These are phyloP conservation scores for Sarcophaga bullata DNA, from an alignment of 1,140 invertebrate genomes.

Conservation along the genomic window DNA sequence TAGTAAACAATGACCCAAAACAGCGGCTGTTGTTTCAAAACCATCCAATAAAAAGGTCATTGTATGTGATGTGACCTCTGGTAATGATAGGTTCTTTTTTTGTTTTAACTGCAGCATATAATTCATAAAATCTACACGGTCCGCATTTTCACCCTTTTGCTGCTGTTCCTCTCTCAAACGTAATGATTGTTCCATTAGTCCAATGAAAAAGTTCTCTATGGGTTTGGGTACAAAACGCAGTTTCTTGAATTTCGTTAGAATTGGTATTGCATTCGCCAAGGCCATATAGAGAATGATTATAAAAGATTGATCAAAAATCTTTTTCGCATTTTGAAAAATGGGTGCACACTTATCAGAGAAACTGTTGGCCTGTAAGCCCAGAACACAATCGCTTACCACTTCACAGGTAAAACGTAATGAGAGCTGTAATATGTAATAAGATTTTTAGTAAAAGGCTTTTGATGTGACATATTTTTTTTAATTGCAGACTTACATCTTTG, in stretches of 20 bases:
- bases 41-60: constrained; percentile 61
- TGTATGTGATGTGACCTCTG: constrained; percentile 46
- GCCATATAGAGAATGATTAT: constrained; percentile 48
- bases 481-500: constrained; percentile 50
- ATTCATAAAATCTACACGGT: constrained; percentile 63
- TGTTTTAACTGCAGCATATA: constrained; percentile 60
- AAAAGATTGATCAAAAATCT: constrained; percentile 46
- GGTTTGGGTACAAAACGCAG: constrained; percentile 50
- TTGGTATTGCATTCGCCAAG: constrained; percentile 47
- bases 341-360: constrained; percentile 54
- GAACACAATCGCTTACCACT: constrained; percentile 66
- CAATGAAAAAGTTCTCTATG: constrained; percentile 57
- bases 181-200: constrained; percentile 55
- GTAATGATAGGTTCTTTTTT: constrained; percentile 49
- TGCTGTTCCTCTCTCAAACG: constrained; percentile 46
- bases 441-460: not conserved
- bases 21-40: constrained; percentile 56
- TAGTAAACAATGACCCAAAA: constrained; percentile 49
- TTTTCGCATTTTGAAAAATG: constrained; percentile 48
- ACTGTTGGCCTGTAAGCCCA: constrained; percentile 66
- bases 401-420: constrained; percentile 66
- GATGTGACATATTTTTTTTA: not conserved
- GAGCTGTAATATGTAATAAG: constrained; percentile 46
- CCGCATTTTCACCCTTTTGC: constrained; percentile 36
- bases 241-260: constrained; percentile 46